Evolutionary conservation across 2,888 invertebrate species (phyloP).

Genomic region (Heliconius ismenius): DNA sequence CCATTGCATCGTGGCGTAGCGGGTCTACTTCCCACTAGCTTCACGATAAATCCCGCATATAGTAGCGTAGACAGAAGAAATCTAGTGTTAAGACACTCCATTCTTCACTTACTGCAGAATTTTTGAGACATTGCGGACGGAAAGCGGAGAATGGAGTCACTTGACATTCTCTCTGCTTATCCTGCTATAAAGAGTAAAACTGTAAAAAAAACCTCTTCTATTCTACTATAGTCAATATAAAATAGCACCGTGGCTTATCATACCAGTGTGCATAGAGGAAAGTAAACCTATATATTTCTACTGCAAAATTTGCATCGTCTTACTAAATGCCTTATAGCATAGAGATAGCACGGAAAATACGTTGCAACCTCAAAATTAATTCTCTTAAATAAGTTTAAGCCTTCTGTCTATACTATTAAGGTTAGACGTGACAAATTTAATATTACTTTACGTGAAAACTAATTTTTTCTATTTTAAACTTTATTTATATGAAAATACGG

Average conservation of each 20-base stretch:
- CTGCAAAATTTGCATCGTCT: conserved; percentile 36
- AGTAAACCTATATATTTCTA: conserved; percentile 40
- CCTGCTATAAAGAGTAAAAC: too few species aligned
- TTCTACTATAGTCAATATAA: neutral
- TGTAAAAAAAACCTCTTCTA: too few species aligned
- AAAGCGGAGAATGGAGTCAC: too few species aligned
- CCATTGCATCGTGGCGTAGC: too few species aligned
- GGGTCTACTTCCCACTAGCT: too few species aligned
- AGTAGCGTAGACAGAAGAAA: too few species aligned
- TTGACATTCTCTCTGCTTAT: too few species aligned
- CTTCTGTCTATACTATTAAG: conserved; percentile 36
- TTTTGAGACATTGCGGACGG: too few species aligned
- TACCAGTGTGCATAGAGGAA: conserved; percentile 39
- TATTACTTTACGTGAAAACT: conserved; percentile 25
- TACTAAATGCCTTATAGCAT: conserved; percentile 31
- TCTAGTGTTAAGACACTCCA: too few species aligned
- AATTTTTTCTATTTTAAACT: conserved; percentile 28
- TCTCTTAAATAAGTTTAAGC: conserved; percentile 39
- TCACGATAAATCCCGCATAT: too few species aligned
- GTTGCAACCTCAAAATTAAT: conserved; percentile 29
- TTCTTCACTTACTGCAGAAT: neutral
- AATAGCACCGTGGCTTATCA: neutral
- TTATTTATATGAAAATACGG: conserved; percentile 25
- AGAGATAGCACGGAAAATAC: conserved; percentile 32
- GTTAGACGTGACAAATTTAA: conserved; percentile 35